Base-by-base conservation (phyloP, 2,113 vertebrate species). In the Callopanchax toddi region DNA sequence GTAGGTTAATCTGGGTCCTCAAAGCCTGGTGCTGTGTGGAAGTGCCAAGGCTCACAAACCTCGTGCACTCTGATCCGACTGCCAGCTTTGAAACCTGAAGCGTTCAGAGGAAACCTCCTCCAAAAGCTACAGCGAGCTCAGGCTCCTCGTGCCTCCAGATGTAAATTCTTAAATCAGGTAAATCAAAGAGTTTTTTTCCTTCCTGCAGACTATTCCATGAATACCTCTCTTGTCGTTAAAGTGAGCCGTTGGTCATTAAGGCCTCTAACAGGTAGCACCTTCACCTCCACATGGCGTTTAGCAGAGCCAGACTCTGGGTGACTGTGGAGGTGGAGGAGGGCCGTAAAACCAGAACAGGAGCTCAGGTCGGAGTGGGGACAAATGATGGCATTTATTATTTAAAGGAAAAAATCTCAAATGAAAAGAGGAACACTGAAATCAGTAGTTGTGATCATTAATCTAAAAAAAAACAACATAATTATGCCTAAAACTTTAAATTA, bases 31-130 rank as follows among this genome's bases (percentile, higher is more conserved):
- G 66, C 81, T 71, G 78, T 69, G 80, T 49, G 63, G 37, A 7
- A 1, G 61, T 78, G 88, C 86, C 87, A 88, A 83, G 59, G 74
- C 85, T 83, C 82, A 86, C 86, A 89, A 79, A 78, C 79, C 53
- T 62, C 39, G 48, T 56, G 61, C n/a, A 40, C 82, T 84, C 81
- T 83, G 81, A 86, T 85, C 78, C 5, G 57, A 17, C 61, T 54
- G 81, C 83, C 87, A 80, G 75, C 78, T 85, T 82, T 84, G 86
- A 88, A 91, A 90, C 67, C 78, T 18, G 80, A 88, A 25, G 72
- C 54, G 11, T 26, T 34, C 62, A 54, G 42, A 68, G 57, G 67
- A 76, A 42, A 60, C 56, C 73, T 72, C 56, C 65, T 67, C 63
- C 25, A 17, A 66, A 71, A 76, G 32, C 63, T 51, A 48, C 2